Evolutionary conservation across 2,797 vertebrate species (phyloP).

Genomic region (Euthynnus affinis): DNA sequence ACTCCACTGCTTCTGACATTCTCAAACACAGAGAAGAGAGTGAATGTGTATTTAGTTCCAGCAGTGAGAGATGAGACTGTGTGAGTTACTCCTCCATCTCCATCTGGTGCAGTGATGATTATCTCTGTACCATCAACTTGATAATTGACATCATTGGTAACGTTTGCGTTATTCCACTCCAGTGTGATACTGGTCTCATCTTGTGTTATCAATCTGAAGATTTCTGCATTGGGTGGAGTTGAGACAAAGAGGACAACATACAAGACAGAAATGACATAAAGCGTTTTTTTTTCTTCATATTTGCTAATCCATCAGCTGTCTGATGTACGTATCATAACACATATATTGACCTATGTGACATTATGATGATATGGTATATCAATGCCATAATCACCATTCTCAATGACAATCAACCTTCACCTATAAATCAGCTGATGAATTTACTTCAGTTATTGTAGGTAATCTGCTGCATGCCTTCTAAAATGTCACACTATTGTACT

Average conservation of each 20-base stretch:
- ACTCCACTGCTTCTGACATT: conserved; percentile 28
- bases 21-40: conserved; percentile 40
- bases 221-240: not conserved
- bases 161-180: conserved; percentile 53
- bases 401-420: too few species aligned
- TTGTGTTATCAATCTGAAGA: rapidly evolving
- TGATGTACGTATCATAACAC: too few species aligned
- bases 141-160: not conserved
- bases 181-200: conserved; percentile 47
- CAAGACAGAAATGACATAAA: not conserved
- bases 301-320: too few species aligned
- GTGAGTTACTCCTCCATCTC: not conserved
- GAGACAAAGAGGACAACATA: not conserved
- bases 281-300: too few species aligned
- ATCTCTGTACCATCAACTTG: conserved; percentile 6
- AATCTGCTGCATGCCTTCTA: not conserved
- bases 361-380: too few species aligned
- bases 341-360: too few species aligned
- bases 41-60: conserved; percentile 40
- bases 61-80: conserved; percentile 41
- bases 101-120: not conserved
- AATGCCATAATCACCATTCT: too few species aligned
- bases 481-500: not conserved
- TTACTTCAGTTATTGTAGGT: too few species aligned
- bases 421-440: too few species aligned